Conservation (phyloP, 2,888 invertebrate genomes). For the Heliconius aoede region DNA sequence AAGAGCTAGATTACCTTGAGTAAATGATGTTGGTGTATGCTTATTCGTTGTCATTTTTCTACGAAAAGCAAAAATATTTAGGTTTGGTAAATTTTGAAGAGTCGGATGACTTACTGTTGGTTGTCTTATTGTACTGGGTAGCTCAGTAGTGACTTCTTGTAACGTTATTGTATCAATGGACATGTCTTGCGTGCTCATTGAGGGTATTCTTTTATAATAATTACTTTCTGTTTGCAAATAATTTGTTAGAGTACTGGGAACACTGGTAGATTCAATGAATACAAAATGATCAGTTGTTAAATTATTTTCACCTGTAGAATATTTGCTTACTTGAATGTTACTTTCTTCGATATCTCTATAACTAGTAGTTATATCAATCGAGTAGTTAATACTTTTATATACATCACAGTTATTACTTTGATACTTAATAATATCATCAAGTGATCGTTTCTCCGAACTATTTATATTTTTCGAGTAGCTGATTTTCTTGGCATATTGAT, state of each 20-base stretch:
- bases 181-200: not conserved
- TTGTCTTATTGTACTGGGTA: not conserved
- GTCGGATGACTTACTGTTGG: not conserved
- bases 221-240: not conserved
- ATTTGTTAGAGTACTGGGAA: not conserved
- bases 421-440: conserved; percentile 9
- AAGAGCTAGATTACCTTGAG: not conserved
- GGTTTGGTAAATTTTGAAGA: not conserved
- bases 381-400: not conserved
- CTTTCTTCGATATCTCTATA: not conserved
- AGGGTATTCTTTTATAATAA: not conserved
- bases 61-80: not conserved
- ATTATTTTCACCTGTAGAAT: not conserved
- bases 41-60: not conserved
- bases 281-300: not conserved
- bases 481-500: conserved; percentile 39
- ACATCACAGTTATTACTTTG: not conserved
- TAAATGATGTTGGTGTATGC: not conserved
- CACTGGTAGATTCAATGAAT: not conserved
- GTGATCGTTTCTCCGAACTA: not conserved
- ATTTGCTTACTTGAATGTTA: not conserved
- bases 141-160: not conserved
- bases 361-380: not conserved
- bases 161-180: not conserved
- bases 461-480: not conserved